phyloP scores from a whole-genome alignment of 64 coral and sea anemone species.

The Pocillopora damicornis region DNA sequence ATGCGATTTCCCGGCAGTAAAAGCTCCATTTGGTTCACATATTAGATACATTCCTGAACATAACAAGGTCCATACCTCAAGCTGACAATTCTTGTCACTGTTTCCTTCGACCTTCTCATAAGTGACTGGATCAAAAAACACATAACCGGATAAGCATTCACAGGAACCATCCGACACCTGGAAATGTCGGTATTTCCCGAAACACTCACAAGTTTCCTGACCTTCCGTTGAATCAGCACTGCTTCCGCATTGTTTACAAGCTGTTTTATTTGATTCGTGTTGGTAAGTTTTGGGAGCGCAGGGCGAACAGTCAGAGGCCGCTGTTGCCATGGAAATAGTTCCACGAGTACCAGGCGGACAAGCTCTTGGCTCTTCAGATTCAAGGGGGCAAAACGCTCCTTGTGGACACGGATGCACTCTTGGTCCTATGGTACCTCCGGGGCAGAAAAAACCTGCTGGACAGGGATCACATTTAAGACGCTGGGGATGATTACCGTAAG shows the following conservation, averaged over 20 bases:
- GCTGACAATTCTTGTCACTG: conserved; percentile 88
- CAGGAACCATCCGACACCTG: conserved; percentile 92
- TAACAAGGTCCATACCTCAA: conserved; percentile 43
- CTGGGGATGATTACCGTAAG: conserved; percentile 69
- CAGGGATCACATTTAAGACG: conserved; percentile 69
- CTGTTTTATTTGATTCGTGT: conserved; percentile 57
- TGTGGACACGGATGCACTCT: conserved; percentile 61
- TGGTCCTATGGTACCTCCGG: conserved; percentile 71
- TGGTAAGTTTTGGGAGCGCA: conserved; percentile 73
- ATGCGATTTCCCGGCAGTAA: no score
- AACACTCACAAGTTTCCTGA: conserved; percentile 59
- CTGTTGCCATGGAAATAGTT: conserved; percentile 62
- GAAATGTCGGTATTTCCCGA: conserved; percentile 77
- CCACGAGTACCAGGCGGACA: conserved; percentile 85
- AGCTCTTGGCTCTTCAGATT: conserved; percentile 42
- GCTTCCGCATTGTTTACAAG: conserved; percentile 90
- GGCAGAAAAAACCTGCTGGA: conserved; percentile 85
- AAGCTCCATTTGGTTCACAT: no score
- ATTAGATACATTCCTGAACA: no score
- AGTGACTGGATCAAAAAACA: conserved; percentile 65
- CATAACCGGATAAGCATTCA: conserved; percentile 66
- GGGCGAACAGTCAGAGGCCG: conserved; percentile 64
- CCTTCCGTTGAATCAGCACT: conserved; percentile 64
- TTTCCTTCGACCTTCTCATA: conserved; percentile 67
- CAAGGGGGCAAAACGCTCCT: conserved; percentile 75